Evolutionary conservation across 2,797 vertebrate genomes (phyloP).

Genomic region (Pelodytes ibericus): DNA sequence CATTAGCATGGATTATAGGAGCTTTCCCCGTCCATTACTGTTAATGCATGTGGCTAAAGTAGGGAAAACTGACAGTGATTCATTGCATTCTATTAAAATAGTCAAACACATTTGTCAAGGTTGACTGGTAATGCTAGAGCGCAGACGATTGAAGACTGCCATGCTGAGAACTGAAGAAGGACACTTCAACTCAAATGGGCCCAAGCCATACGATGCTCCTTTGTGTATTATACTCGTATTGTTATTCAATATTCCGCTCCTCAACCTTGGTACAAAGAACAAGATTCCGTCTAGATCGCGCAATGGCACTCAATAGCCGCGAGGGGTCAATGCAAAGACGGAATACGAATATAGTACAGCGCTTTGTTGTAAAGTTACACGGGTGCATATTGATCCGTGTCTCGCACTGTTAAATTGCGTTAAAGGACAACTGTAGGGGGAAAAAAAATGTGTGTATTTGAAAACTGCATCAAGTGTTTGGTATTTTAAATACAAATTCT

Average conservation of each 20-base stretch:
- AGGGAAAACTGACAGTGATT: constrained; percentile 42
- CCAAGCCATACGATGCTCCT: background rate
- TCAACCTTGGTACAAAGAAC: background rate
- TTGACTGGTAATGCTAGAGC: constrained; percentile 33
- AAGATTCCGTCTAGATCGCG: background rate
- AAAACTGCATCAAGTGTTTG: too few species aligned
- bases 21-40: constrained; percentile 34
- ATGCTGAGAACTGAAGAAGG: constrained; percentile 23
- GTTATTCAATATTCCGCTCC: background rate
- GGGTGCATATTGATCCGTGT: too few species aligned
- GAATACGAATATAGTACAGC: background rate
- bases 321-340: background rate
- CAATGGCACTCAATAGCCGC: background rate
- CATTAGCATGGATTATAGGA: constrained; percentile 31
- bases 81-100: constrained; percentile 48
- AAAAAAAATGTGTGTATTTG: too few species aligned
- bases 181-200: constrained; percentile 12
- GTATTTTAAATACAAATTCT: too few species aligned
- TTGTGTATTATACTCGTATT: background rate
- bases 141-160: constrained; percentile 24
- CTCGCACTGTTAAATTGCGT: too few species aligned
- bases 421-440: too few species aligned
- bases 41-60: constrained; percentile 47
- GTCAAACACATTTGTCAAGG: constrained; percentile 44
- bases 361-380: too few species aligned